These are phyloP conservation scores for Iphiclides podalirius DNA, from an alignment of 2,888 invertebrate species.

Conservation along the genomic window DNA sequence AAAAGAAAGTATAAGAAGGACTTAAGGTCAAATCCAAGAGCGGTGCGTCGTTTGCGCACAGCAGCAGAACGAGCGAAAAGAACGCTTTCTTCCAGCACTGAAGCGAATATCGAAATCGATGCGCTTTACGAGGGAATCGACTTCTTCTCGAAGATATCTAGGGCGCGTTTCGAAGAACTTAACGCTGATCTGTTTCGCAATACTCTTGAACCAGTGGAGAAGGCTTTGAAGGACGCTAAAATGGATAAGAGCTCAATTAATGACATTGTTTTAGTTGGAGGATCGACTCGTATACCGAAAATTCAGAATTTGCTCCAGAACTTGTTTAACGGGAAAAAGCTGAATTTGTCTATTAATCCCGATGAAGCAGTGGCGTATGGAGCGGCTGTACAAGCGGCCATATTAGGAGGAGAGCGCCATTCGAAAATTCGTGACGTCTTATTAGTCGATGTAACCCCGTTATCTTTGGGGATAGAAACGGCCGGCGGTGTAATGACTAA, in stretches of 20 bases:
- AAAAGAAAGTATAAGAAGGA: slow-evolving; percentile 86
- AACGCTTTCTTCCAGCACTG: slow-evolving; percentile 87
- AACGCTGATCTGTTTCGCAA: slow-evolving; percentile 85
- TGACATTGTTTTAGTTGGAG: slow-evolving; percentile 90
- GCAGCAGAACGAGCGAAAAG: slow-evolving; percentile 89
- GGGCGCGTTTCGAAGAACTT: slow-evolving; percentile 88
- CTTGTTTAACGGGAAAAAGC: slow-evolving; percentile 85
- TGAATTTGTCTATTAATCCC: slow-evolving; percentile 88
- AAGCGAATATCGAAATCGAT: slow-evolving; percentile 87
- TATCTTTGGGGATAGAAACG: slow-evolving; percentile 88
- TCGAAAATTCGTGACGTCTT: slow-evolving; percentile 84
- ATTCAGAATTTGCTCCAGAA: slow-evolving; percentile 86
- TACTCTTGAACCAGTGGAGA: slow-evolving; percentile 88
- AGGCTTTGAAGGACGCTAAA: slow-evolving; percentile 87
- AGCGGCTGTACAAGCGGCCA: slow-evolving; percentile 87
- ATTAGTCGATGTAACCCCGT: slow-evolving; percentile 79
- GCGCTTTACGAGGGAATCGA: slow-evolving; percentile 86
- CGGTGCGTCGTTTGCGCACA: slow-evolving; percentile 84
- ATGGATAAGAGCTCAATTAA: slow-evolving; percentile 86
- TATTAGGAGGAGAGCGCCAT: slow-evolving; percentile 86
- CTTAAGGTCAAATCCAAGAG: slow-evolving; percentile 81
- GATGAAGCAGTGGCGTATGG: slow-evolving; percentile 91
- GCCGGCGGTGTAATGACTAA: slow-evolving; percentile 88
- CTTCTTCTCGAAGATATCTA: slow-evolving; percentile 83
- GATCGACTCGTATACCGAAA: slow-evolving; percentile 89